phyloP scores from a whole-genome alignment of 2,888 invertebrate species.

The Meiosimyza decipiens region DNA sequence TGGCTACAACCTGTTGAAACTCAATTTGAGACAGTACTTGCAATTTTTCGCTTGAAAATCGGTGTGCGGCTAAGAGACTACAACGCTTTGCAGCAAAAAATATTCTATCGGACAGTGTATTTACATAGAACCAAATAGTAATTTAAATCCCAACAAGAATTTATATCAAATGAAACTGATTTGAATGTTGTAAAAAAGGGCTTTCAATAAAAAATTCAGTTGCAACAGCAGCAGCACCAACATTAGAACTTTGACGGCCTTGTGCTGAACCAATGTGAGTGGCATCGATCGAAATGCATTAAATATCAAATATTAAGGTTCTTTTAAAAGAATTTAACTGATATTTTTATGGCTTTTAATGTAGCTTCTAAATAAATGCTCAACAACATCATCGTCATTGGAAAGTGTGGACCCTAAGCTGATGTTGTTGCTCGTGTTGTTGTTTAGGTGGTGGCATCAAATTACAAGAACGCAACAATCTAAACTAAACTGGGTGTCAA shows the following conservation, averaged over 20 bases:
- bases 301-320: not conserved
- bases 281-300: not conserved
- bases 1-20: too few species aligned
- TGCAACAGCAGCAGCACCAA: too few species aligned
- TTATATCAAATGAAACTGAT: not conserved
- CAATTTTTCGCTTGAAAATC: too few species aligned
- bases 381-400: not conserved
- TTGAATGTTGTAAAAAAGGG: not conserved
- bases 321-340: not conserved
- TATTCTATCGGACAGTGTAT: too few species aligned
- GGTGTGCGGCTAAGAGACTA: too few species aligned
- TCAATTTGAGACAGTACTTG: too few species aligned
- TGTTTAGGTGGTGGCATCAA: not conserved
- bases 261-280: not conserved
- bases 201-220: too few species aligned
- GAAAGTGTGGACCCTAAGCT: not conserved
- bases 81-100: too few species aligned
- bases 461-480: not conserved
- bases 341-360: conserved; percentile 16
- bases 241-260: not conserved
- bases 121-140: too few species aligned
- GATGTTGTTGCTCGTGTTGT: too few species aligned
- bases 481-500: not conserved
- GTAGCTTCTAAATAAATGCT: conserved; percentile 20
- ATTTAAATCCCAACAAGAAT: not conserved